Base-by-base conservation (phyloP, 2,888 invertebrate species). In the Lithophane ornitopus region DNA sequence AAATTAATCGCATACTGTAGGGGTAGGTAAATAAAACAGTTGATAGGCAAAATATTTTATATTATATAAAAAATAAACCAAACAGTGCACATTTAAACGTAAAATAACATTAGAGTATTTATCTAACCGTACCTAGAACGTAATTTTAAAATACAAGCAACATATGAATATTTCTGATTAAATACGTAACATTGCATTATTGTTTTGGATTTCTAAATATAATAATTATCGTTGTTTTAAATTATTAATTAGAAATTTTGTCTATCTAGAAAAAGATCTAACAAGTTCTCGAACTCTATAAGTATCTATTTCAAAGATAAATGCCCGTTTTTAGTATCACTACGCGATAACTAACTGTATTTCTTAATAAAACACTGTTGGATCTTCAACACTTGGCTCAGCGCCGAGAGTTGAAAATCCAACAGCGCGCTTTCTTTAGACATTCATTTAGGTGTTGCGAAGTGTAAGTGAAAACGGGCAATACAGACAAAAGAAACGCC, bases 41-140 rank as follows among this genome's bases (percentile, higher is more conserved):
- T 56, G 19, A 66, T 80, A 89, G 83, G 89, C 89, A 90, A 91
- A 91, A 90, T 91, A 90, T 77, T 88, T 87, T 87, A 85, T 91
- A 87, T 87, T 85, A 85, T 84, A 81, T 78, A 84, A 85, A 85
- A 82, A 78, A 78, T 76, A 81, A 84, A 82, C 59, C 65, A 80
- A 79, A 82, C 66, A 74, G 70, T 82, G 80, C 78, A 82, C 78
- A 78, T 78, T 70, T 65, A 74, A 49, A 71, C 62, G 68, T 65
- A 77, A 72, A 76, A 81, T 78, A 78, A 85, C 78, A 74, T 66
- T 76, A 77, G 78, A 82, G 72, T 82, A 88, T 86, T 82, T 62
- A 75, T 66, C 66, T 81, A 85, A 85, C 28, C 41, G 68, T 70
- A 76, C 49, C 19, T 74, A 77, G 69, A 76, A 78, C n/a, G 49